Base-by-base conservation (phyloP, 2,888 invertebrate genomes). In the Stenurella melanura region DNA sequence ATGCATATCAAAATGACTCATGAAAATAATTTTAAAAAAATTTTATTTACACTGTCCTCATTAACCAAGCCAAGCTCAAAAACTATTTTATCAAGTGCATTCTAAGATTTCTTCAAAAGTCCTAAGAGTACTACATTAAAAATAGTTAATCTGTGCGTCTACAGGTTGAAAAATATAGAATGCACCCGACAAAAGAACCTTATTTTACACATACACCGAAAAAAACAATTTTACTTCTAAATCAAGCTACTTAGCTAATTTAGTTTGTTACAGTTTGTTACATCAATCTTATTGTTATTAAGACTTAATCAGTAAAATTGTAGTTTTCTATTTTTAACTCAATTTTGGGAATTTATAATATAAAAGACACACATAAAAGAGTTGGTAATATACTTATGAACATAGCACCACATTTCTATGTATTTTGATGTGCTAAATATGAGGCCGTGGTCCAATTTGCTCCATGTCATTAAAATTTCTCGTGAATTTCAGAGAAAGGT, bases 71-170 rank as follows among this genome's bases (percentile, higher is more conserved):
- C 63, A 63, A 60, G 18, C 15, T 15, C n/a, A 21, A 69, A 34
- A 17, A 64, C 42, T 18, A 19, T 15, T 54, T 54, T 54, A 63
- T 21, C 71, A 63, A 61, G 71, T 72, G 30, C 71, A 72, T 72
- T 63, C 50, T 72, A 72, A 72, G 19, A 50, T 30, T 54, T 63
- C 26, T 54, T 38, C 42, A 21, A 61, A 34, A 58, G 58, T 67
- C 54, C 19, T 38, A 68, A 60, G 17, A 68, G 15, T 54, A 56
- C 67, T 63, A 38, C 34, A 21, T 68, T 30, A 64, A 74, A 74
- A 74, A 69, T 68, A 68, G 61, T 74, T 74, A 57, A 68, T 74
- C 74, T 74, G 74, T 74, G 74, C 74, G 74, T 61, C 74, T 74
- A 74, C 74, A 42, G n/a, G 6, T 38, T 42, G 61, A 64, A 64